Base-by-base conservation (phyloP, 2,888 invertebrate species). In the Hirtodrosophila cameraria region DNA sequence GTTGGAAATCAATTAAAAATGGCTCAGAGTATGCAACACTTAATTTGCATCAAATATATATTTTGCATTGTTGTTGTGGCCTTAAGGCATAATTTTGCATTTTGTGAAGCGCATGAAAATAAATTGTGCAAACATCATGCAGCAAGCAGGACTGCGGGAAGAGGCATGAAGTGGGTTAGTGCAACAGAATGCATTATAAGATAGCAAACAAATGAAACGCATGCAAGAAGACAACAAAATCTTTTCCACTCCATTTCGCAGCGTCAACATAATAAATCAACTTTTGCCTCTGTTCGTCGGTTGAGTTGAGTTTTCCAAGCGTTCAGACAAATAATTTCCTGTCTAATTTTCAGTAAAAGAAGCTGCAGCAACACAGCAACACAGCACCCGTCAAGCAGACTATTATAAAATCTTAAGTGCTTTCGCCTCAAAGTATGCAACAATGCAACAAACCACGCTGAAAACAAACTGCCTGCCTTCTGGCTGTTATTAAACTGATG, bases 221-320 rank as follows among this genome's bases (percentile, higher is more conserved):
- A 57, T 65, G 28, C 50, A 42, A 60, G 64, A 52, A 76, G 80
- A 80, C 73, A 74, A 71, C 64, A 57, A 58, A 62, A 64, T 71
- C 55, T 55, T 53, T n/a, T 74, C 43, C 77, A 81, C 77, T 71
- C 50, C 74, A 81, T 77, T 81, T 77, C 65, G 53, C 66, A 60
- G 68, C 65, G 61, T 66, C 81, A 81, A 77, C 71, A 81, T 69
- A 81, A 79, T 79, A 81, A 67, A 79, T 81, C 78, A 79, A 74
- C 60, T 81, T 65, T 48, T 39, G 43, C 33, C 20, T 15, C 18
- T 25, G 45, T 35, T 9, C 7, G 16, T 38, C 31, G 9, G 27
- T 20, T 36, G 25, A 7, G 27, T 20, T 36, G 25, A 31, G 27
- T 35, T 42, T 59, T 42, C 31, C 16, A 15, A 23, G 35, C 39